A percentile compares a stretch with the other conserved stretches of the same genome.
Conservation (phyloP, 2,888 invertebrate species). For the Eubasilissa splendida region DNA sequence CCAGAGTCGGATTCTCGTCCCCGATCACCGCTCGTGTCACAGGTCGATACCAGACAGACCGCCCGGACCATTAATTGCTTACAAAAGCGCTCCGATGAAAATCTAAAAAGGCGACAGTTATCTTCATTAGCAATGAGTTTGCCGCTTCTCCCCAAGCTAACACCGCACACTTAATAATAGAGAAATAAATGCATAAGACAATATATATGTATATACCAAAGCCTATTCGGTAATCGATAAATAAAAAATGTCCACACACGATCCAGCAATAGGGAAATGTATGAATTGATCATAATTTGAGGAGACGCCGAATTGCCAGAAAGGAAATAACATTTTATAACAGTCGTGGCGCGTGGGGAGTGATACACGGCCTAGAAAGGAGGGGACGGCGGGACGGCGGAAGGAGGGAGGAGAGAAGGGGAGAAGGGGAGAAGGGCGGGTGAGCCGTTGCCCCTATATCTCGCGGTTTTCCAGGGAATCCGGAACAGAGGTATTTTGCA, state of each 20-base stretch:
- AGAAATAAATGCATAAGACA: no score
- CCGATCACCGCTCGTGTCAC: no score
- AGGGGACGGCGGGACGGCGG: conserved; percentile 6
- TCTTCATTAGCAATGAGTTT: no score
- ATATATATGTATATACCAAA: no score
- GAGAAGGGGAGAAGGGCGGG: conserved; percentile 47
- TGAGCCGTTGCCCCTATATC: background rate
- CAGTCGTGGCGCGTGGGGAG: conserved; percentile 47
- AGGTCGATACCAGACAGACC: no score
- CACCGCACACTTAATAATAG: no score
- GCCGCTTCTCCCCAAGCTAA: no score
- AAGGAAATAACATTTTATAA: conserved; percentile 53
- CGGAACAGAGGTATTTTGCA: background rate
- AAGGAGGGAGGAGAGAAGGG: conserved; percentile 51
- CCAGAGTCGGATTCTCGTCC: no score
- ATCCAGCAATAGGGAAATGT: conserved; percentile 21
- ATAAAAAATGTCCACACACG: conserved; percentile 1
- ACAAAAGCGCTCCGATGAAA: no score
- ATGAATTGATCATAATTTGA: conserved; percentile 54
- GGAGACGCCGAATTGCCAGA: conserved; percentile 54
- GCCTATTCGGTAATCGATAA: background rate
- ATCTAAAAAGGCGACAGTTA: no score
- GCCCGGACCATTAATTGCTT: no score
- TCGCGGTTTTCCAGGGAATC: background rate
- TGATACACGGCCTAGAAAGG: conserved; percentile 45